Conservation (phyloP, 2,113 vertebrate genomes). For the Tragelaphus strepsiceros region DNA sequence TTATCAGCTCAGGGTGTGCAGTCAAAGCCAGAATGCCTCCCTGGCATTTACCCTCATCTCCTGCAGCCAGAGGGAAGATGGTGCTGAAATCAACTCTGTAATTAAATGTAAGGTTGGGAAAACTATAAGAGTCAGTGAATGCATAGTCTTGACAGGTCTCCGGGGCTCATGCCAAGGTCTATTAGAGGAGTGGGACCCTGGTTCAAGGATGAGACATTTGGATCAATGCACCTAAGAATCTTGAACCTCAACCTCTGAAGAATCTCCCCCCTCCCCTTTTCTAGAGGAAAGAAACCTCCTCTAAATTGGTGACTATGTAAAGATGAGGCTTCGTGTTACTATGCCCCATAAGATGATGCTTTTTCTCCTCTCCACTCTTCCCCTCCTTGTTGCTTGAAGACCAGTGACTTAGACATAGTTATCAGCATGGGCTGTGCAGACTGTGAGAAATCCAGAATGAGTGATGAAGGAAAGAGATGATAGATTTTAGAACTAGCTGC, state of each 20-base stretch:
- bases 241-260: neutral
- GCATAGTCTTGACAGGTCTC: neutral
- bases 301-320: neutral
- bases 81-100: neutral
- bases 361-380: too few species aligned
- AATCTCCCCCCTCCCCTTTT: accelerated
- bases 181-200: neutral
- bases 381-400: neutral
- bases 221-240: neutral
- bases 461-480: neutral
- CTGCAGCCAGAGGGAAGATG: neutral
- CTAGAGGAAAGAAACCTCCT: too few species aligned
- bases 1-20: neutral
- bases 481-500: neutral
- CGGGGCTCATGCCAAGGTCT: too few species aligned
- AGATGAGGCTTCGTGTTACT: neutral
- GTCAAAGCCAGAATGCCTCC: neutral
- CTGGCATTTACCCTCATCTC: neutral
- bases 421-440: accelerated
- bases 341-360: accelerated
- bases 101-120: neutral
- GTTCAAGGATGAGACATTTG: neutral
- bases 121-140: neutral
- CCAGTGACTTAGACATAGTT: neutral
- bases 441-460: neutral